Percentiles rank a stretch among this genome's conserved stretches.
Evolutionary conservation across 64 coral and sea anemone species (phyloP).

Genomic region (Stichodactyla helianthus): DNA sequence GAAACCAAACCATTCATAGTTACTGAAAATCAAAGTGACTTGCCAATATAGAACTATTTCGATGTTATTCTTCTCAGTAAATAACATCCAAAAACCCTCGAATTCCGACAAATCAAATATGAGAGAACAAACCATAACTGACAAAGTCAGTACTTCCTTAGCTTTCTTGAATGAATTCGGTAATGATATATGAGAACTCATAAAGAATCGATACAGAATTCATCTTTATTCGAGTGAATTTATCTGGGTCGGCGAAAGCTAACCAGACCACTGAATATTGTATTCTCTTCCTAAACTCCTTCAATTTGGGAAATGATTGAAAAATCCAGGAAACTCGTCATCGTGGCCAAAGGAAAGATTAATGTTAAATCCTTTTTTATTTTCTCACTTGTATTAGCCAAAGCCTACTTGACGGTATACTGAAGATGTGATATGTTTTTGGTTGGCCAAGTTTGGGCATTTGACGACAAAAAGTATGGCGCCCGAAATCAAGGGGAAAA

Average conservation of each 20-base stretch:
- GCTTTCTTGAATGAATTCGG: no score
- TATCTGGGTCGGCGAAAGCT: neutral
- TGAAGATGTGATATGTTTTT: neutral
- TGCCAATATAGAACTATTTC: no score
- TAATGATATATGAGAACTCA: neutral
- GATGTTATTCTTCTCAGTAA: no score
- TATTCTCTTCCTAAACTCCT: neutral
- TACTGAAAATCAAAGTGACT: no score
- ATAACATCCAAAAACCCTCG: no score
- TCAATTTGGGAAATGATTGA: neutral
- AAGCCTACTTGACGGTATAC: neutral
- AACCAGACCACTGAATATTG: neutral
- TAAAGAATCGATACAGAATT: neutral
- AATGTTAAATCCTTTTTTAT: neutral
- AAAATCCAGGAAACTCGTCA: neutral
- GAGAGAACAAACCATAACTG: no score
- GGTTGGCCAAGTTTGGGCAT: neutral
- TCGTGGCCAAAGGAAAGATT: neutral
- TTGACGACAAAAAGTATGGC: neutral
- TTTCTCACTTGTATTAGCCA: neutral
- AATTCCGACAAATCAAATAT: no score
- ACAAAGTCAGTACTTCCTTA: no score
- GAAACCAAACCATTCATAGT: no score
- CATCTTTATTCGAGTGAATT: neutral
- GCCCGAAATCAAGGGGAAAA: neutral